Conservation (phyloP, 2,113 vertebrate genomes). For the Anthoscopus minutus region DNA sequence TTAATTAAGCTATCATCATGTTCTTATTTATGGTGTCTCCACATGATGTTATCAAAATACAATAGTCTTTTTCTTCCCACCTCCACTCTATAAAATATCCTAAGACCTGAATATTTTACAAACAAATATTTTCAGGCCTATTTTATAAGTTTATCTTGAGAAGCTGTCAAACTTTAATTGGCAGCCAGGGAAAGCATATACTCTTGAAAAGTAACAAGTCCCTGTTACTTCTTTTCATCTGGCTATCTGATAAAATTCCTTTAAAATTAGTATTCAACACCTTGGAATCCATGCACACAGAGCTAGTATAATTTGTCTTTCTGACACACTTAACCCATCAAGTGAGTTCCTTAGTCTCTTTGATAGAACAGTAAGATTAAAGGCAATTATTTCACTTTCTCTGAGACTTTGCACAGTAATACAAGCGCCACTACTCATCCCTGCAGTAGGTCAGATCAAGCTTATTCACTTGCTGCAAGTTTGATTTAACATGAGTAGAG, state of each 20-base stretch:
- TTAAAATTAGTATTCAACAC: slow-evolving; percentile 48
- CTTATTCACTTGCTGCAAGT: background rate
- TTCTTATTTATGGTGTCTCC: background rate
- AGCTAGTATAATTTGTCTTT: slow-evolving; percentile 32
- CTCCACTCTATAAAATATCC: background rate
- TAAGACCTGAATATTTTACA: background rate
- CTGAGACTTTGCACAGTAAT: background rate
- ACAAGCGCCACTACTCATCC: background rate
- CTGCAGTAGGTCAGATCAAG: background rate
- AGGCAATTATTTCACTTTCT: slow-evolving; percentile 22
- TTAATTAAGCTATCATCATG: slow-evolving; percentile 20
- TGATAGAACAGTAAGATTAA: slow-evolving; percentile 15
- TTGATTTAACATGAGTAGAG: background rate
- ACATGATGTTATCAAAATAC: background rate
- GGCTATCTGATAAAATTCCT: slow-evolving; percentile 30
- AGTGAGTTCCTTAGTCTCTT: slow-evolving; percentile 11
- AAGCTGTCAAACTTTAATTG: background rate
- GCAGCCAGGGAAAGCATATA: background rate
- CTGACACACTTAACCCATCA: slow-evolving; percentile 25
- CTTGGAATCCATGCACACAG: background rate
- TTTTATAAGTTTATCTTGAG: background rate
- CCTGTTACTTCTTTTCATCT: slow-evolving; percentile 51
- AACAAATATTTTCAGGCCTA: background rate
- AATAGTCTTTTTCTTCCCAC: background rate
- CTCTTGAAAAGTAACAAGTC: slow-evolving; percentile 48